Conservation (phyloP, 2,888 invertebrate genomes). For the Prosapia bicincta region DNA sequence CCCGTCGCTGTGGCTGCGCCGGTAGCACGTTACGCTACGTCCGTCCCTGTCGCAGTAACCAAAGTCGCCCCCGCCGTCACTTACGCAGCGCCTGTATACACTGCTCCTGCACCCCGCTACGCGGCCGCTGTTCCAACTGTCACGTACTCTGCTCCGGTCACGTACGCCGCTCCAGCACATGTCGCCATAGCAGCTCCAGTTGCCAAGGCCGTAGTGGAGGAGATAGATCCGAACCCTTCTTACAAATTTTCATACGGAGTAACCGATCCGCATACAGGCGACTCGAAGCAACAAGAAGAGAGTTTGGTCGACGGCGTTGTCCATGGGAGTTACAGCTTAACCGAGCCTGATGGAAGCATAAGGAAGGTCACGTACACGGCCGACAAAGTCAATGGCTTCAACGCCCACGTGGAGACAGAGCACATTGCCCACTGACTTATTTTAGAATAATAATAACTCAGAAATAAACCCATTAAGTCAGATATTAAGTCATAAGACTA, state of each 20-base stretch:
- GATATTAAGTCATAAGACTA: no score
- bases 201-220: constrained; percentile 33
- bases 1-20: no score
- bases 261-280: constrained; percentile 39
- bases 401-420: constrained; percentile 40
- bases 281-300: constrained; percentile 39
- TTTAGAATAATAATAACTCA: no score
- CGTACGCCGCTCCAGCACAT: constrained; percentile 45
- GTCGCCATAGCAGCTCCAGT: constrained; percentile 47
- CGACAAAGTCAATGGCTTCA: constrained; percentile 41
- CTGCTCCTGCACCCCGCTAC: constrained; percentile 11
- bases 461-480: no score
- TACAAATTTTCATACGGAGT: constrained; percentile 40
- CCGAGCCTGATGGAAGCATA: constrained; percentile 24
- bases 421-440: constrained; percentile 36
- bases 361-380: constrained; percentile 37
- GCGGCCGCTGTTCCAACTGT: constrained; percentile 36
- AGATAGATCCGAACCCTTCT: constrained; percentile 39
- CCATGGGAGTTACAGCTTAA: constrained; percentile 38
- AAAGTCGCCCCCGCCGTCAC: background rate
- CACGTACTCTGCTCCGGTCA: constrained; percentile 42
- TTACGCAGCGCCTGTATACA: constrained; percentile 29
- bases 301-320: constrained; percentile 38
- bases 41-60: no score
- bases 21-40: no score